These are phyloP conservation scores for Chloroclystis v-ata DNA, from an alignment of 2,888 invertebrate genomes.

Conservation along the genomic window DNA sequence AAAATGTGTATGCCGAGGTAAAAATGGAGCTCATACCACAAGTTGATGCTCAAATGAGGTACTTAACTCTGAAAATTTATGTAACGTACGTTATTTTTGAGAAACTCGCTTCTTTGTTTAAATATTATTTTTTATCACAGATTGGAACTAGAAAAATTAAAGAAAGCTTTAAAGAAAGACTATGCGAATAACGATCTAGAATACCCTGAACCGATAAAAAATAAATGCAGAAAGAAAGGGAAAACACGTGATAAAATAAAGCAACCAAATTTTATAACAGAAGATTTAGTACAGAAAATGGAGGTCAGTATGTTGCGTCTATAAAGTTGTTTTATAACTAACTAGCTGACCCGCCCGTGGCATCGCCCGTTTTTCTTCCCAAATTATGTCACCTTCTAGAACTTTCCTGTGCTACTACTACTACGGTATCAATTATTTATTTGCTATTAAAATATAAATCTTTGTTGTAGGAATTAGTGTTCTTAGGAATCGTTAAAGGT, in stretches of 20 bases:
- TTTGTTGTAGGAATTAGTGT: slow-evolving; percentile 40
- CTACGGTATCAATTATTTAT: no score
- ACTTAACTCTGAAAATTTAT: no score
- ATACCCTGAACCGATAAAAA: slow-evolving; percentile 47
- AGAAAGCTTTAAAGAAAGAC: slow-evolving; percentile 48
- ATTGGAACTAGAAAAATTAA: slow-evolving; percentile 43
- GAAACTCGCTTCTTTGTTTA: no score
- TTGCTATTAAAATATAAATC: no score
- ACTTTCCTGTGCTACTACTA: no score
- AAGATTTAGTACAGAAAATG: slow-evolving; percentile 39
- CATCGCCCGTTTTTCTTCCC: background rate
- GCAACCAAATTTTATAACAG: slow-evolving; percentile 20
- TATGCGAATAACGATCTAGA: slow-evolving; percentile 44
- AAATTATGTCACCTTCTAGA: no score
- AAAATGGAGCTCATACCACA: slow-evolving; percentile 40
- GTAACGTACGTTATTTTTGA: no score
- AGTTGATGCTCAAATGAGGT: slow-evolving; percentile 53
- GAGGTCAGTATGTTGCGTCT: slow-evolving; percentile 34
- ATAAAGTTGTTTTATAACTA: background rate
- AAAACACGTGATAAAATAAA: slow-evolving; percentile 31
- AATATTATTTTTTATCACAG: no score
- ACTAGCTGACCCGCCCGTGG: background rate
- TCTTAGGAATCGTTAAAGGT: slow-evolving; percentile 44
- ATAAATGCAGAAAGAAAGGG: slow-evolving; percentile 28
- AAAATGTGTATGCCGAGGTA: slow-evolving; percentile 40